These are phyloP conservation scores for Telenomus remus DNA, from an alignment of 1,140 invertebrate genomes.

Conservation along the genomic window DNA sequence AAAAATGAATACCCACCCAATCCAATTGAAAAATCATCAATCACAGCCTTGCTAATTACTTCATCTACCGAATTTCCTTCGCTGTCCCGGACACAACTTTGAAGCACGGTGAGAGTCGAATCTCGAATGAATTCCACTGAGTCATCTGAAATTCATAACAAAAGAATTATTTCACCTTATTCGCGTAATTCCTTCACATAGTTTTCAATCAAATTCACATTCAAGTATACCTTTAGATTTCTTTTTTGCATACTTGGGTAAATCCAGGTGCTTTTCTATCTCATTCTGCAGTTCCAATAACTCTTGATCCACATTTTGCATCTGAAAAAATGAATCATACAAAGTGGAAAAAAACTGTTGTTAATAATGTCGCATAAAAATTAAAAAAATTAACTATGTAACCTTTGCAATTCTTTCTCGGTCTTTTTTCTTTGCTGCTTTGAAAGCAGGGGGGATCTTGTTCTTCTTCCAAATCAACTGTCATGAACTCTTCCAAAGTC, in stretches of 20 bases:
- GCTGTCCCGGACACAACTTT: conserved; percentile 68
- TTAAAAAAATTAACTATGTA: not conserved
- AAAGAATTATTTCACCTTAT: too few relatives aligned
- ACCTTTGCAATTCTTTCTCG: conserved; percentile 86
- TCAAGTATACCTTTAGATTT: conserved; percentile 60
- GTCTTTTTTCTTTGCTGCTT: conserved; percentile 90
- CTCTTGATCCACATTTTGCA: conserved; percentile 75
- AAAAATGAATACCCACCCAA: conserved; percentile 50
- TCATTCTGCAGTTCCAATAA: conserved; percentile 83
- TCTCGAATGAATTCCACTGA: conserved; percentile 69
- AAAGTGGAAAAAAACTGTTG: conserved; percentile 10
- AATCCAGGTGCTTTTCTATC: conserved; percentile 85
- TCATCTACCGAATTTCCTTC: conserved; percentile 21
- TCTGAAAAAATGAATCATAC: conserved; percentile 42
- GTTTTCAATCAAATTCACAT: not conserved
- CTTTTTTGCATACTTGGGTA: conserved; percentile 74
- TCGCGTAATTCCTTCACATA: not conserved
- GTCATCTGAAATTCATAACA: conserved; percentile 15
- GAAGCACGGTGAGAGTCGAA: conserved; percentile 77
- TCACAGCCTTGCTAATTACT: conserved; percentile 39
- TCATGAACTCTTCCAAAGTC: conserved; percentile 98
- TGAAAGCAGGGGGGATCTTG: conserved; percentile 97
- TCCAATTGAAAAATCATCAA: conserved; percentile 51
- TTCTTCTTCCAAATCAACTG: conserved; percentile 96
- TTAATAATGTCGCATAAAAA: not conserved